Evolutionary conservation across 2,113 vertebrate species (phyloP).

Genomic region (Paraplagusia blochii): DNA sequence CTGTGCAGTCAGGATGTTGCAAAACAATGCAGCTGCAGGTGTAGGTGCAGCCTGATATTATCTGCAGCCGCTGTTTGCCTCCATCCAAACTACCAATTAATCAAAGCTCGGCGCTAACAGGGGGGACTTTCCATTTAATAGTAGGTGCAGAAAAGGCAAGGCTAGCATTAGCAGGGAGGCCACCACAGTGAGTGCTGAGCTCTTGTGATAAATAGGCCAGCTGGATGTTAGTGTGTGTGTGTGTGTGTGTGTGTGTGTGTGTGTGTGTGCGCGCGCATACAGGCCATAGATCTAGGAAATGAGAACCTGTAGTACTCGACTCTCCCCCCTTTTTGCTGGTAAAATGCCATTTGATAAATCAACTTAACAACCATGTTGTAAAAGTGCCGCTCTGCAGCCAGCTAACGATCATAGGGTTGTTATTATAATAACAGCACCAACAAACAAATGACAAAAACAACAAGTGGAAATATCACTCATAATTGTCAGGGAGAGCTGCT

Average conservation of each 20-base stretch:
- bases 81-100: slow-evolving; percentile 64
- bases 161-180: slow-evolving; percentile 54
- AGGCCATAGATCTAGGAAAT: slow-evolving; percentile 50
- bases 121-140: slow-evolving; percentile 56
- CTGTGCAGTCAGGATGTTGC: slow-evolving; percentile 33
- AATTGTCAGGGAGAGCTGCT: slow-evolving; percentile 38
- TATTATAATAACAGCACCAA: slow-evolving; percentile 43
- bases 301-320: slow-evolving; percentile 35
- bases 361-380: slow-evolving; percentile 47
- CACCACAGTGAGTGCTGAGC: slow-evolving; percentile 24
- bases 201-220: slow-evolving; percentile 60
- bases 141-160: slow-evolving; percentile 52
- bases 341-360: slow-evolving; percentile 61
- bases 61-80: slow-evolving; percentile 28
- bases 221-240: slow-evolving; percentile 28
- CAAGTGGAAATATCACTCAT: slow-evolving; percentile 39
- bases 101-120: slow-evolving; percentile 52
- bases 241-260: neutral
- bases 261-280: slow-evolving; percentile 1
- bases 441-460: slow-evolving; percentile 42
- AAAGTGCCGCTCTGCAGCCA: slow-evolving; percentile 35
- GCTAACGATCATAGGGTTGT: slow-evolving; percentile 38
- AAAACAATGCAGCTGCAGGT: slow-evolving; percentile 53
- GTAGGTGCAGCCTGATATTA: slow-evolving; percentile 56
- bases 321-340: slow-evolving; percentile 23